Evolutionary conservation across 1,140 invertebrate species (phyloP), one percentile per base, ranked within the genome.

Genomic region (Euwallacea fornicatus): DNA sequence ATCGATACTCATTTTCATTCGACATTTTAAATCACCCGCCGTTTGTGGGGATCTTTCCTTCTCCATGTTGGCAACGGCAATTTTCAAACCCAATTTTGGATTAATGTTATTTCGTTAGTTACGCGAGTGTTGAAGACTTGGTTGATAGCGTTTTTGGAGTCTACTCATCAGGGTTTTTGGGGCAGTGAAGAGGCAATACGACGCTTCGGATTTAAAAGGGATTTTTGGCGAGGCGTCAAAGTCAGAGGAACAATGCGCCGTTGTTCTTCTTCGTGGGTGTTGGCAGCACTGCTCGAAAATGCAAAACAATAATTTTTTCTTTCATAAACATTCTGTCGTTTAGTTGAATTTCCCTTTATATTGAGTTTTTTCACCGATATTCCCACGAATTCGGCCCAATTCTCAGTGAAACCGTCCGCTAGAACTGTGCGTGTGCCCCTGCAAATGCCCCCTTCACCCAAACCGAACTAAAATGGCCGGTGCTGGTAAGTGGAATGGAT

Each of bases 401-500:
- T 50, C 13, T 50, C 9, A 50, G 46, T 50, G 46, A 50, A 50
- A 50, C 9, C 13, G 46, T 13, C 46, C 46, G 46, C 46, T 13
- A 6, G 46, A 50, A 10, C 46, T 13, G 46, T 50, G 9, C 7
- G 8, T 41, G 59, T 78, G 77, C 76, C 73, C 72, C 70, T 67
- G 67, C 74, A 73, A 78, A 76, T 77, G 78, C 77, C 75, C 76
- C 77, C 77, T 79, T 81, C 78, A 76, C 76, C 11, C 75, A 63
- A 77, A 72, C 75, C 75, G 72, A 70, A 69, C 73, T 79, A 81
- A 80, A 79, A 81, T 81, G 79, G 79, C 78, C 75, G 77, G 78
- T 80, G 78, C 77, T 76, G 78, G 79, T 81, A 76, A 80, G 78
- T 78, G 66, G 43, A 9, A 33, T 65, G 62, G 70, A 47, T 61